Conservation (phyloP, 2,797 vertebrate species). For the Pangasius krempfi region DNA sequence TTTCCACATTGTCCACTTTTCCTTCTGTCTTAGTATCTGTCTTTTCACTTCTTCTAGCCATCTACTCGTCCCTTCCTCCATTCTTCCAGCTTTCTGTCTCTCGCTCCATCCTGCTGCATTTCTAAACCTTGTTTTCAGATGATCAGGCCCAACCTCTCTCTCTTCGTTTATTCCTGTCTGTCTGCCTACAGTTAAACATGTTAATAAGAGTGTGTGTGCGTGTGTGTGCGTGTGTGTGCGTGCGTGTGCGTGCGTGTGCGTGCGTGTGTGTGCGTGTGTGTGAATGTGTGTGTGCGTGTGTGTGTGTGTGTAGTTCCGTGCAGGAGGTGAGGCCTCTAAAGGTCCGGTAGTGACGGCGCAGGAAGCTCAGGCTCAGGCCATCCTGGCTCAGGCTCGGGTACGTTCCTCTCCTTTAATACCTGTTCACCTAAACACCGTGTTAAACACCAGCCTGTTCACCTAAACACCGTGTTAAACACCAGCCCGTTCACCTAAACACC, state of each 20-base stretch:
- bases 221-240: constrained; percentile 14
- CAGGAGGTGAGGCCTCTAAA: constrained; percentile 90
- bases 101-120: neutral
- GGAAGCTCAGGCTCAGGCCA: constrained; percentile 96
- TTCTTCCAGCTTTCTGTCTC: neutral
- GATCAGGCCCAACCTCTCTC: neutral
- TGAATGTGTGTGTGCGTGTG: no score
- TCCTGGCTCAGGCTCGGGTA: constrained; percentile 94
- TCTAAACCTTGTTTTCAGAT: neutral
- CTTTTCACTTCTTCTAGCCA: neutral
- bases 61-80: neutral
- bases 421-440: no score
- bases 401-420: constrained; percentile 60
- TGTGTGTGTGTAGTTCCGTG: constrained; percentile 83
- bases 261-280: no score
- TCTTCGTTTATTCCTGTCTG: neutral
- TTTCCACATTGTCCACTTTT: neutral
- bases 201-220: neutral
- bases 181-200: neutral
- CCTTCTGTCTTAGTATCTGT: neutral
- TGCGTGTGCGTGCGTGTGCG: no score
- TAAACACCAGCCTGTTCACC: no score
- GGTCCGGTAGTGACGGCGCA: constrained; percentile 91
- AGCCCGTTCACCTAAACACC: no score
- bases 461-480: no score